Conservation (phyloP, 2,113 vertebrate genomes). For the Pao palembangensis region DNA sequence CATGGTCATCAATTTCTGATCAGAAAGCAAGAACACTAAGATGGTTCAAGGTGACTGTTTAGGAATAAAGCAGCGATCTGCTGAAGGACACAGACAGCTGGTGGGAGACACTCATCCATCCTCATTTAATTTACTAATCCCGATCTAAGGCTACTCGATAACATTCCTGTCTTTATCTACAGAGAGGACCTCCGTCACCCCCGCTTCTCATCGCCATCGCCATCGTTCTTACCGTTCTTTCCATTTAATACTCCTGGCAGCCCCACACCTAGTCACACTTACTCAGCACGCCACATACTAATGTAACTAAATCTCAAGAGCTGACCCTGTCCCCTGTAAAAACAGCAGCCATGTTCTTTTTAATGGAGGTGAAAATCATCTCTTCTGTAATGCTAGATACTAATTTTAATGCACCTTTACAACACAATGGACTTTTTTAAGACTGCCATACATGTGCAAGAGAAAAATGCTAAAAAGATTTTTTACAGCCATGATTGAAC, state of each 20-base stretch:
- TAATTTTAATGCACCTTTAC: conserved; percentile 4
- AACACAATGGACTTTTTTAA: neutral
- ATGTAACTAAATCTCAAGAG: conserved; percentile 50
- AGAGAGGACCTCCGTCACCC: conserved; percentile 42
- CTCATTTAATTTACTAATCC: conserved; percentile 25
- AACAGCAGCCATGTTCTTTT: conserved; percentile 26
- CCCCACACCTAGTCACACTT: conserved; percentile 32
- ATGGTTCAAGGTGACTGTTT: conserved; percentile 37
- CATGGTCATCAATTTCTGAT: conserved; percentile 25
- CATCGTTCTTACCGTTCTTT: conserved; percentile 38
- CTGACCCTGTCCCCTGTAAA: conserved; percentile 52
- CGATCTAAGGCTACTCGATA: conserved; percentile 28
- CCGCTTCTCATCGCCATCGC: conserved; percentile 38
- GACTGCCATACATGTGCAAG: no score
- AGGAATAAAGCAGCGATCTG: conserved; percentile 11
- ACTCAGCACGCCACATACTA: conserved; percentile 31
- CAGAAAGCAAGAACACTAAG: conserved; percentile 2
- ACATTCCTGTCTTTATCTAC: conserved; percentile 36
- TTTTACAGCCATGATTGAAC: neutral
- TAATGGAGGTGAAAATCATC: conserved; percentile 45
- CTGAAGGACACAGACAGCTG: conserved; percentile 31
- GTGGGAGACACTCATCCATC: conserved; percentile 27
- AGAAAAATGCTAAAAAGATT: neutral
- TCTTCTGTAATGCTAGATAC: conserved; percentile 16
- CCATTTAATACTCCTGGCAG: conserved; percentile 48